Base-by-base conservation (phyloP, 37 sponge, comb jelly and placozoan species). In the Spongia lamella region DNA sequence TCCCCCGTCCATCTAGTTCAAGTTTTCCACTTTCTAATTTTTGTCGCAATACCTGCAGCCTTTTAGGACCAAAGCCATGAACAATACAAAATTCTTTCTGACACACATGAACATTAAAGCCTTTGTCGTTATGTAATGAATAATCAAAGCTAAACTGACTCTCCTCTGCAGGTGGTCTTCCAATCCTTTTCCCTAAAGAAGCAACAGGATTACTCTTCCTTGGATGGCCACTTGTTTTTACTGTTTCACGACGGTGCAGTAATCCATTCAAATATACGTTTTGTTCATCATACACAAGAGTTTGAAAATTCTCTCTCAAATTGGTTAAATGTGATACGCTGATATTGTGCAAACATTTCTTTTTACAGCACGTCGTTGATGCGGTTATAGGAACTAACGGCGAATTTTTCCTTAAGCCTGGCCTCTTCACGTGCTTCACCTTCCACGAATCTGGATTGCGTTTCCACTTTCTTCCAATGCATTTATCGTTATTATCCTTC, bases 131-230 rank as follows among this genome's bases (percentile, higher is more conserved):
- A 6, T 73, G 29, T 3, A 84, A 2, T 17, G 29, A 25, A 37
- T 84, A 84, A 6, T 69, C 24, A 62, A 70, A 70, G 11, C 65
- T 84, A 56, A 76, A 84, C 3, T 2, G 3, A 40, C 72, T 75
- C 19, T 56, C 69, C 31, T 84, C 84, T 63, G 84, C 84, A 36
- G 78, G 78, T 61, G 84, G 78, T 31, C 84, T 77, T 13, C 84
- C 78, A 24, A 70, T 19, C 40, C 70, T 2, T 36, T 75, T 83
- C n/a, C 84, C 76, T n/a, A n/a, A n/a, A n/a, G n/a, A n/a, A n/a
- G n/a, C n/a, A n/a, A n/a, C n/a, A 33, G 84, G 84, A 70, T 61
- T 77, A 17, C 1, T 30, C 70, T 77, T 84, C 21, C 84, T 66
- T 34, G 57, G 1, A 37, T 83, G 84, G 9, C 84, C 78, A 35